phyloP scores from a whole-genome alignment of 2,797 vertebrate species.

The Acanthurus lineatus region DNA sequence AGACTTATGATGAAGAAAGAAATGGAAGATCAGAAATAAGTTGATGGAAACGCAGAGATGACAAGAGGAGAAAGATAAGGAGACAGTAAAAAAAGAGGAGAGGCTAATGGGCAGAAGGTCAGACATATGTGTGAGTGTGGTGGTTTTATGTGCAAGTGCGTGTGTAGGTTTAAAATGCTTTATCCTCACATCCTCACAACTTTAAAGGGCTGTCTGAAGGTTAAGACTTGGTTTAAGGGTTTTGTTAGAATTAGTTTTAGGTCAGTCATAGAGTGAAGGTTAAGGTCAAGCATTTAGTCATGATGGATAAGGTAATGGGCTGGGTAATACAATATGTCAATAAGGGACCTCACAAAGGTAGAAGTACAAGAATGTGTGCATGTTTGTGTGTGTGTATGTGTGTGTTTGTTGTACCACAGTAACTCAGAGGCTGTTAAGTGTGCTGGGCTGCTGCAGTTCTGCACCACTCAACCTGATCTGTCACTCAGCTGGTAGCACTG shows the following conservation, averaged over 20 bases:
- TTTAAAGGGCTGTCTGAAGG: too few species aligned
- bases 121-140: constrained; percentile 18
- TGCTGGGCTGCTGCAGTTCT: constrained; percentile 57
- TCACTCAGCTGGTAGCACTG: constrained; percentile 62
- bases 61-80: constrained; percentile 25
- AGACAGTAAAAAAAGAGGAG: neutral
- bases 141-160: constrained; percentile 9
- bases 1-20: constrained; percentile 24
- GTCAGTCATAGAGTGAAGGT: too few species aligned
- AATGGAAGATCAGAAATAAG: constrained; percentile 21
- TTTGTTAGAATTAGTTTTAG: too few species aligned
- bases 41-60: constrained; percentile 17
- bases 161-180: neutral
- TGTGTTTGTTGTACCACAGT: constrained; percentile 29
- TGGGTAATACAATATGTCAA: too few species aligned
- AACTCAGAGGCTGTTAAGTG: constrained; percentile 57
- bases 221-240: too few species aligned
- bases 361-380: constrained; percentile 1
- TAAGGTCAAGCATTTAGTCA: too few species aligned
- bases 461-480: constrained; percentile 63
- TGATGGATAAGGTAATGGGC: too few species aligned
- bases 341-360: too few species aligned
- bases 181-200: too few species aligned
- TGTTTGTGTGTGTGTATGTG: constrained; percentile 10
- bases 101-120: constrained; percentile 14